phyloP scores from a whole-genome alignment of 2,797 vertebrate species.

The Anas flavirostris region DNA sequence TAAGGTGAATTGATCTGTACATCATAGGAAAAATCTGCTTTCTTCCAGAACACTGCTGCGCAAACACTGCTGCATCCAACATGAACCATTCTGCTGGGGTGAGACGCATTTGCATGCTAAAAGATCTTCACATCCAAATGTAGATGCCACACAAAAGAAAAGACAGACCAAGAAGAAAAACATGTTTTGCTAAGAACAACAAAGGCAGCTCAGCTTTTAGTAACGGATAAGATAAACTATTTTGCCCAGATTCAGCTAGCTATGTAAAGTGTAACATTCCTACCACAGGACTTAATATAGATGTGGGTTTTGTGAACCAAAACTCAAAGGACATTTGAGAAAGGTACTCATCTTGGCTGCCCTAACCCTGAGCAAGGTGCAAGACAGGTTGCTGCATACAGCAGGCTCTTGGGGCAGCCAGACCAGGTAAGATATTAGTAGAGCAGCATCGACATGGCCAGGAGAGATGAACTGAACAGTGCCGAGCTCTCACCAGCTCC shows the following conservation, averaged over 20 bases:
- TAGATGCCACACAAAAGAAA: conserved; percentile 31
- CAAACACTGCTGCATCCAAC: background rate
- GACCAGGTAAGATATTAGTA: background rate
- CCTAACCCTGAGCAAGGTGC: background rate
- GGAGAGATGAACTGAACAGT: background rate
- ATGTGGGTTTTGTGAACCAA: background rate
- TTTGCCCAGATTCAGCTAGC: background rate
- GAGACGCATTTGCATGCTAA: background rate
- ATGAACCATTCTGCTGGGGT: background rate
- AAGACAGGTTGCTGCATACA: background rate
- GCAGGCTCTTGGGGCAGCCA: rapidly evolving
- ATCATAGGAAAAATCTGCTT: background rate
- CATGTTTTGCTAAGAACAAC: conserved; percentile 8
- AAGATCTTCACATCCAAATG: conserved; percentile 50
- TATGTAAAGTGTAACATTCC: background rate
- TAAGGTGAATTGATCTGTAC: conserved; percentile 1
- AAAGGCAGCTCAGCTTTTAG: background rate
- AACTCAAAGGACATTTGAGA: background rate
- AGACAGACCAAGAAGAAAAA: conserved; percentile 34
- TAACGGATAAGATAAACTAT: background rate
- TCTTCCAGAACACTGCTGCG: background rate
- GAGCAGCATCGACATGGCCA: rapidly evolving
- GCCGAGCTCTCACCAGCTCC: background rate
- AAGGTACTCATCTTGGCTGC: background rate
- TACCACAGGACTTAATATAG: background rate